Evolutionary conservation across 2,113 vertebrate genomes (phyloP).

Genomic region (Phrynocephalus versicolor): DNA sequence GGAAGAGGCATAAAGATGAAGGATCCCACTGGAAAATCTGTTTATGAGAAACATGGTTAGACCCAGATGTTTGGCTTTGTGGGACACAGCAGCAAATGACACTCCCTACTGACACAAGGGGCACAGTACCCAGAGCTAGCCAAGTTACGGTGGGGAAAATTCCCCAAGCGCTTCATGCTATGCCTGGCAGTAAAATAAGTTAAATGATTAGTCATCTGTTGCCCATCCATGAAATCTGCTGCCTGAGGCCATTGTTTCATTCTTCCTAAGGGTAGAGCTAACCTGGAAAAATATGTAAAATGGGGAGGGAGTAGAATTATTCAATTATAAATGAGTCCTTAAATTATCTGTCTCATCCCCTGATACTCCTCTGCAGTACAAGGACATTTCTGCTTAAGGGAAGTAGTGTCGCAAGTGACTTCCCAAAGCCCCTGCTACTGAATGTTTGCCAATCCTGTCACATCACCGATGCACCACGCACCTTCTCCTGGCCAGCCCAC

Average conservation of each 20-base stretch:
- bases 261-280: neutral
- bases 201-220: neutral
- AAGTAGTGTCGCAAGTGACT: too few species aligned
- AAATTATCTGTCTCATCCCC: neutral
- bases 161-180: neutral
- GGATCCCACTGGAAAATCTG: neutral
- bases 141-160: neutral
- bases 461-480: too few species aligned
- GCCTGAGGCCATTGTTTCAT: neutral
- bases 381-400: neutral
- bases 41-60: neutral
- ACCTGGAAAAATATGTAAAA: neutral
- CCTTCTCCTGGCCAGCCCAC: too few species aligned
- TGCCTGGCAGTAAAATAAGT: too few species aligned
- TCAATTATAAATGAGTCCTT: neutral
- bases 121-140: neutral
- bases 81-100: neutral
- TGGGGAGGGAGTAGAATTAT: neutral
- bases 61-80: neutral
- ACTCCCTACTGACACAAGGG: neutral
- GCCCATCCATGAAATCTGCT: neutral
- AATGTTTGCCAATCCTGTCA: too few species aligned
- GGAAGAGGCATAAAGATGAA: constrained; percentile 36
- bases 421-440: too few species aligned
- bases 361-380: neutral